phyloP scores from a whole-genome alignment of 2,888 invertebrate species.

The Chrysotoxum bicinctum region DNA sequence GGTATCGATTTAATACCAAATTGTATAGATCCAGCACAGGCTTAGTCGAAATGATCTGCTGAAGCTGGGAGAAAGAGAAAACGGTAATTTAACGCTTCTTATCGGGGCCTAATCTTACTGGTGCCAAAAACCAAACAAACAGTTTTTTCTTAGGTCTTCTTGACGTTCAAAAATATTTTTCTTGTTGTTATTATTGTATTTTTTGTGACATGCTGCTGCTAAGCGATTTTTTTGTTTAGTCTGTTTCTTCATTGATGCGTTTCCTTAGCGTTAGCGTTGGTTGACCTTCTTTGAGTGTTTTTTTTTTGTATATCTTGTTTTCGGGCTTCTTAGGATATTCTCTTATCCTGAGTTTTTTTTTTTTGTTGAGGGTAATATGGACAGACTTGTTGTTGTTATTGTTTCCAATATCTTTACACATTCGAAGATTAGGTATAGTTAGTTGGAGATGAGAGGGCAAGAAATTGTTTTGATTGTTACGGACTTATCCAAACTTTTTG shows the following conservation, averaged over 20 bases:
- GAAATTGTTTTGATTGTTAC: conserved; percentile 56
- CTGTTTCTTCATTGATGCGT: conserved; percentile 46
- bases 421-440: conserved; percentile 13
- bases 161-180: conserved; percentile 42
- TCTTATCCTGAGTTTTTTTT: conserved; percentile 1
- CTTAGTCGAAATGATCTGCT: conserved; percentile 7
- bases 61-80: conserved; percentile 17
- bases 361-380: not conserved
- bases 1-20: not conserved
- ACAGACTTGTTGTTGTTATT: conserved; percentile 36
- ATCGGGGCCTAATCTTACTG: conserved; percentile 59
- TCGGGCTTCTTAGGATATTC: not conserved
- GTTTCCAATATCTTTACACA: conserved; percentile 8
- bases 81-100: conserved; percentile 66
- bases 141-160: conserved; percentile 24
- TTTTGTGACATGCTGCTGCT: conserved; percentile 44
- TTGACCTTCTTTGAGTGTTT: conserved; percentile 44
- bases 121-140: conserved; percentile 64
- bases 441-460: conserved; percentile 2
- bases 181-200: conserved; percentile 23
- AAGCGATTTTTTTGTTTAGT: conserved; percentile 7
- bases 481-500: not conserved
- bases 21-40: not conserved
- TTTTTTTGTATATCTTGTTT: not conserved
- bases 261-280: conserved; percentile 49